Evolutionary conservation across 1,140 invertebrate species (phyloP), one percentile per base, ranked within the genome.

Genomic region (Trichonephila clavipes): DNA sequence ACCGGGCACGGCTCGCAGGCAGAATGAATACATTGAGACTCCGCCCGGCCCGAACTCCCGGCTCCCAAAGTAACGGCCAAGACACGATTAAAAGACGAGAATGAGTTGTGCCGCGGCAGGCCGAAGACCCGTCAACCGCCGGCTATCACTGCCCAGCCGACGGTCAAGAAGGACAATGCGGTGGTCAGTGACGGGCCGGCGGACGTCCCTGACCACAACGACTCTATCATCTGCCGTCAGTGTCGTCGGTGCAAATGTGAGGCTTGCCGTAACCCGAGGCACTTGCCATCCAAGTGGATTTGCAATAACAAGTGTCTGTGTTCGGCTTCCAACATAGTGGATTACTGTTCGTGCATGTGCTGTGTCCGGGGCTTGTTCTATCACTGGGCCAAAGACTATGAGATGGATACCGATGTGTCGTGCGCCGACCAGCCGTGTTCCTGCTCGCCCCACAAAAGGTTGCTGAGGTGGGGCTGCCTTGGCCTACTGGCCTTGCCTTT

Each of bases 281-380:
- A 97, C 69, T 96, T 99, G 95, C 98, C 98, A 28, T 97, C 97
- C 94, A 97, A 97, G 86, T 99, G 98, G 98, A 96, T 98, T 94
- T 98, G 98, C 96, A 97, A 97, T 96, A 97, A 98, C 95, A 97
- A 97, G 95, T 98, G 98, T 96, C 97, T 98, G 95, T 97, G 98
- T 96, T 98, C 98, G 95, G 97, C 98, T 83, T 97, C 98, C 95
- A 97, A 97, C 92, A 97, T 97, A 94, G 97, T 99, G 94, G 98
- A 99, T 96, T 98, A 98, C 95, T 97, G 97, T 87, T 98, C 98
- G 93, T 99, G 98, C 95, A 97, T 99, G 96, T 99, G 98, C 96
- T 99, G 98, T 96, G 98, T 98, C 94, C 98, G 99, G 95, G 98
- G 97, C 72, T 95, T 98, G 59, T 98, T 99, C 96, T 99, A 99